A percentile compares a stretch with the other conserved stretches of the same genome.
Conservation (phyloP, 2,797 vertebrate species). For the Xiphophorus birchmanni region DNA sequence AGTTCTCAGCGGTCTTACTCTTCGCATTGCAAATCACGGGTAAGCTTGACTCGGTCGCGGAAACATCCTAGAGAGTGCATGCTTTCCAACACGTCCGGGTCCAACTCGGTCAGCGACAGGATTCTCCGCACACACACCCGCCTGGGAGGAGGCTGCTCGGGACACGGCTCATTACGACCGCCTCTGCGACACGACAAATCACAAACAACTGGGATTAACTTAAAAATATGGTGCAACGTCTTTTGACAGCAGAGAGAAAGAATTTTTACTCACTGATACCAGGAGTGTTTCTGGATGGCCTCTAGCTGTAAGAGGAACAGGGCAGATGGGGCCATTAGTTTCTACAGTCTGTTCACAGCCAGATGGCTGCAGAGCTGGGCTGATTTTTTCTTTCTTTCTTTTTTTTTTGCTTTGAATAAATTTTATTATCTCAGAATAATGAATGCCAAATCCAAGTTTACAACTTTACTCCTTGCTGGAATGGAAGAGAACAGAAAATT, state of each 20-base stretch:
- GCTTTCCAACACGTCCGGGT: slow-evolving; percentile 93
- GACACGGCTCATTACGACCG: slow-evolving; percentile 88
- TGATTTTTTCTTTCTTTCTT: slow-evolving; percentile 4
- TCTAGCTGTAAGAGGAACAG: slow-evolving; percentile 84
- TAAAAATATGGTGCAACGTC: neutral
- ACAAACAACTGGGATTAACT: neutral
- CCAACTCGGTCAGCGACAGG: slow-evolving; percentile 89
- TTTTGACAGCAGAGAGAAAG: slow-evolving; percentile 11
- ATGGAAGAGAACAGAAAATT: neutral
- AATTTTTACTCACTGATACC: slow-evolving; percentile 90
- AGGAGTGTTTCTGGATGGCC: slow-evolving; percentile 93
- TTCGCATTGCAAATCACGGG: slow-evolving; percentile 90
- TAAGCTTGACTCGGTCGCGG: slow-evolving; percentile 89
- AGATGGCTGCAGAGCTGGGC: slow-evolving; percentile 65
- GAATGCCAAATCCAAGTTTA: slow-evolving; percentile 4
- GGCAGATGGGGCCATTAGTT: slow-evolving; percentile 73
- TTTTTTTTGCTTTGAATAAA: slow-evolving; percentile 11
- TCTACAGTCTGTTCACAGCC: slow-evolving; percentile 64
- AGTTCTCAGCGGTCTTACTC: slow-evolving; percentile 77
- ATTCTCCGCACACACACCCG: slow-evolving; percentile 88
- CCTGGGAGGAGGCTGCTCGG: slow-evolving; percentile 88
- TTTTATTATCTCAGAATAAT: slow-evolving; percentile 21
- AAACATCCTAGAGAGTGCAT: slow-evolving; percentile 95
- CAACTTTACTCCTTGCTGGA: neutral
- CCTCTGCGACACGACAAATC: slow-evolving; percentile 72